Percentiles rank a stretch among this genome's conserved stretches.
phyloP scores from a whole-genome alignment of 1,140 invertebrate genomes.

The Rhysida immarginata region DNA sequence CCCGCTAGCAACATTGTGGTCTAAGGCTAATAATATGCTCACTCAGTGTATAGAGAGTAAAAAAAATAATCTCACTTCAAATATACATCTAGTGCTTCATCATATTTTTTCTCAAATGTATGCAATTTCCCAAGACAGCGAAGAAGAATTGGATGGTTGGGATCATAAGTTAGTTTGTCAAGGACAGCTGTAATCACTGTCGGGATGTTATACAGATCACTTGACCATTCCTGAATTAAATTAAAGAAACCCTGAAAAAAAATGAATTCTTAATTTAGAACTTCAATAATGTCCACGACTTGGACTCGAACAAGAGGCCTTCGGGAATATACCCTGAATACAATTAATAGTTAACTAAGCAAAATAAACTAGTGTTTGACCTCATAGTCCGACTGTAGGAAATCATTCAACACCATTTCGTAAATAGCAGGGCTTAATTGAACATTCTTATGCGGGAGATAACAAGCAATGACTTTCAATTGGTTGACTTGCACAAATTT shows the following conservation, averaged over 20 bases:
- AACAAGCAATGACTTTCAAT: slow-evolving; percentile 65
- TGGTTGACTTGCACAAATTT: slow-evolving; percentile 77
- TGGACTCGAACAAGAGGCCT: neutral
- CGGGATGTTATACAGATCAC: slow-evolving; percentile 66
- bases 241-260: slow-evolving; percentile 55
- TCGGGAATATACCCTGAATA: neutral
- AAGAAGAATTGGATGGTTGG: slow-evolving; percentile 53
- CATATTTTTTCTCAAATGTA: slow-evolving; percentile 75
- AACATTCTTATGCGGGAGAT: slow-evolving; percentile 49
- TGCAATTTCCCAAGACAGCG: slow-evolving; percentile 84
- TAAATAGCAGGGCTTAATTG: slow-evolving; percentile 73
- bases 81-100: slow-evolving; percentile 84
- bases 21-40: no score
- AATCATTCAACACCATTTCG: slow-evolving; percentile 90
- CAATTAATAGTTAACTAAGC: neutral
- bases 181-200: slow-evolving; percentile 72
- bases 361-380: slow-evolving; percentile 23
- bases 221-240: slow-evolving; percentile 76
- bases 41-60: no score
- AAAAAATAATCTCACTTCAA: slow-evolving; percentile 44
- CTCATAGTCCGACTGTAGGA: slow-evolving; percentile 65
- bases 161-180: slow-evolving; percentile 50
- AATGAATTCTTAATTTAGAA: slow-evolving; percentile 2
- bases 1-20: no score
- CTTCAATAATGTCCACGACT: neutral